A percentile compares a stretch with the other conserved stretches of the same genome.
Conservation (phyloP, 2,888 invertebrate genomes). For the Cheiracanthium punctorium region DNA sequence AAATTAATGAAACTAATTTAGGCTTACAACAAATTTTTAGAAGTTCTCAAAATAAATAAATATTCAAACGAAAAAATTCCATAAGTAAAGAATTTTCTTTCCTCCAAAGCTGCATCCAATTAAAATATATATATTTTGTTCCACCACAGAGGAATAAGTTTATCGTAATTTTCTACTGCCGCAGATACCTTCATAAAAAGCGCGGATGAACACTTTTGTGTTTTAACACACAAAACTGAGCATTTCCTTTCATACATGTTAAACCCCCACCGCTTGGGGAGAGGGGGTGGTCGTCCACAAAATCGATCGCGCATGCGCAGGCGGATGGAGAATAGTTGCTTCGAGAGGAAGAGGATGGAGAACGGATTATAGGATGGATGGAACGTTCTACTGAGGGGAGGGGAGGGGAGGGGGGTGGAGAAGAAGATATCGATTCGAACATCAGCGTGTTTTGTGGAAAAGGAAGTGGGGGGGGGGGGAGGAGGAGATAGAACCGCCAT, state of each 20-base stretch:
- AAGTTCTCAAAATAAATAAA: no score
- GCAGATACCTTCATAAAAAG: neutral
- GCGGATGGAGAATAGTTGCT: neutral
- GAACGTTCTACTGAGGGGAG: neutral
- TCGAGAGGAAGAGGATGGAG: constrained; percentile 2
- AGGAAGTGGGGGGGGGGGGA: neutral
- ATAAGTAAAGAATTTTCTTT: no score
- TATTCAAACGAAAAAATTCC: no score
- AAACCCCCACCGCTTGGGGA: neutral
- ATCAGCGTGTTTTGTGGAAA: neutral
- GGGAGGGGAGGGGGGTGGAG: neutral
- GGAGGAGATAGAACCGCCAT: neutral
- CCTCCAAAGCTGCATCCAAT: neutral
- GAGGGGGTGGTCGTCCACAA: neutral
- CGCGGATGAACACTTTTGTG: neutral
- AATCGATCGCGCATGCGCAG: constrained; percentile 17
- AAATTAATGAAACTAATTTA: no score
- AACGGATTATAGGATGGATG: constrained; percentile 14
- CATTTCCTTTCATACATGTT: neutral
- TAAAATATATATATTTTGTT: neutral
- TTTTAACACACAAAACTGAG: neutral
- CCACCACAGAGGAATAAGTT: neutral
- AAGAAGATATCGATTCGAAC: constrained; percentile 5
- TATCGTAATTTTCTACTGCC: neutral
- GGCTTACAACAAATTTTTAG: no score